phyloP scores from a whole-genome alignment of 2,888 invertebrate genomes.

The Drosophila leonis region DNA sequence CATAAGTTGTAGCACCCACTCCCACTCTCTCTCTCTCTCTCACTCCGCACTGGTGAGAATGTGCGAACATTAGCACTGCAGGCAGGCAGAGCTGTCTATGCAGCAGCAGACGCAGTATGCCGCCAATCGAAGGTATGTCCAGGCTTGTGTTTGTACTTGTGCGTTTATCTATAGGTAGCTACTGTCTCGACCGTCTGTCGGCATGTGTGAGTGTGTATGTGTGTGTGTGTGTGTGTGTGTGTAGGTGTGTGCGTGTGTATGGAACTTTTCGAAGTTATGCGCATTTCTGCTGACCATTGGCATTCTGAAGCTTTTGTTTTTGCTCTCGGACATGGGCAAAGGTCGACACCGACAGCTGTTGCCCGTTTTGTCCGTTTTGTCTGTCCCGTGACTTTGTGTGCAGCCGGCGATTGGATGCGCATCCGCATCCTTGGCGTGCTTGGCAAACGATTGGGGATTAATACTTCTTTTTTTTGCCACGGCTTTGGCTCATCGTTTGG shows the following conservation, averaged over 20 bases:
- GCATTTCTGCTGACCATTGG: conserved; percentile 81
- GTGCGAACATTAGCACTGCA: conserved; percentile 77
- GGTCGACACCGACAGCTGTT: conserved; percentile 72
- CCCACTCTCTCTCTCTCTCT: background rate
- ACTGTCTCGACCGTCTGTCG: conserved; percentile 61
- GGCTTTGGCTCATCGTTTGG: conserved; percentile 52
- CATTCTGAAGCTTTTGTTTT: conserved; percentile 80
- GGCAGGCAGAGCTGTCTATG: conserved; percentile 62
- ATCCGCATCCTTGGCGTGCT: conserved; percentile 52
- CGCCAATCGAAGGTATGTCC: conserved; percentile 47
- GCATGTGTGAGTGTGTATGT: conserved; percentile 44
- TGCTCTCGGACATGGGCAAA: conserved; percentile 60
- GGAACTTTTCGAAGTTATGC: conserved; percentile 78
- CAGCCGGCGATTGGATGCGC: conserved; percentile 64
- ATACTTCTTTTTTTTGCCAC: conserved; percentile 55
- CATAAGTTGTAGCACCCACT: conserved; percentile 34
- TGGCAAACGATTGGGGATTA: conserved; percentile 76
- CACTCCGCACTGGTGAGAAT: conserved; percentile 30
- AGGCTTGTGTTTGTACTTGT: conserved; percentile 1
- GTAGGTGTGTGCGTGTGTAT: conserved; percentile 47
- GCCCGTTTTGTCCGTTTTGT: conserved; percentile 67
- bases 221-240: conserved; percentile 48
- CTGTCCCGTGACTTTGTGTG: conserved; percentile 39
- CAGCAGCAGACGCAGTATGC: conserved; percentile 20
- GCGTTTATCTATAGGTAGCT: conserved; percentile 47